Evolutionary conservation across 2,888 invertebrate species (phyloP).

Genomic region (Cremastinae sp.): DNA sequence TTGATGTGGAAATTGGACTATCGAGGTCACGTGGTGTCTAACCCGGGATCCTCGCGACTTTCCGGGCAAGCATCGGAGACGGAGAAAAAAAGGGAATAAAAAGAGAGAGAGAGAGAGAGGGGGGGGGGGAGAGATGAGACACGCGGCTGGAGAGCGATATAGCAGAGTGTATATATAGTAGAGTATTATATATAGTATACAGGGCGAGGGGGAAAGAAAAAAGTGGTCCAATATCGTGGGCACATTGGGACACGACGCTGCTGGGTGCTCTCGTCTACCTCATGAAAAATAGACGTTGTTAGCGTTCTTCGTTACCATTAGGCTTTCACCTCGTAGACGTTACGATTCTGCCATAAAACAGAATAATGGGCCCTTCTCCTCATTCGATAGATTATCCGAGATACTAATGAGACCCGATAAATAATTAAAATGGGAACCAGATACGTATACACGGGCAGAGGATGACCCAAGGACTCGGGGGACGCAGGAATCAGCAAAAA

Average conservation of each 20-base stretch:
- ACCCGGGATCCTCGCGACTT: constrained; percentile 7
- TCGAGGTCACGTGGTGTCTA: constrained; percentile 13
- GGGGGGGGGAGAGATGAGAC: not conserved
- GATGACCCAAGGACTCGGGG: no score
- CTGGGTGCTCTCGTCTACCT: constrained; percentile 8
- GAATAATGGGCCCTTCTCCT: not conserved
- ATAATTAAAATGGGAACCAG: no score
- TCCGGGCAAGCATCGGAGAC: no score
- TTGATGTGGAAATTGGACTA: constrained; percentile 16
- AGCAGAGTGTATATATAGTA: no score
- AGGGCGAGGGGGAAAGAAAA: not conserved
- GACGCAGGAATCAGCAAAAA: no score
- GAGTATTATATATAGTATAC: no score
- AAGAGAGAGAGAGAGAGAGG: no score
- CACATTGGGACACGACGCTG: not conserved
- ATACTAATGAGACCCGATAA: not conserved
- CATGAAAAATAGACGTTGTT: constrained; percentile 53
- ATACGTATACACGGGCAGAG: no score
- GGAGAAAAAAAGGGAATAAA: no score
- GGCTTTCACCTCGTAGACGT: not conserved
- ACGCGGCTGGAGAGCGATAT: no score
- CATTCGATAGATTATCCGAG: not conserved
- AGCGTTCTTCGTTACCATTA: constrained; percentile 33
- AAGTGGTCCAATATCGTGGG: not conserved
- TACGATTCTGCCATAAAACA: not conserved